phyloP scores from a whole-genome alignment of 2,888 invertebrate species.

The Sicus ferrugineus region DNA sequence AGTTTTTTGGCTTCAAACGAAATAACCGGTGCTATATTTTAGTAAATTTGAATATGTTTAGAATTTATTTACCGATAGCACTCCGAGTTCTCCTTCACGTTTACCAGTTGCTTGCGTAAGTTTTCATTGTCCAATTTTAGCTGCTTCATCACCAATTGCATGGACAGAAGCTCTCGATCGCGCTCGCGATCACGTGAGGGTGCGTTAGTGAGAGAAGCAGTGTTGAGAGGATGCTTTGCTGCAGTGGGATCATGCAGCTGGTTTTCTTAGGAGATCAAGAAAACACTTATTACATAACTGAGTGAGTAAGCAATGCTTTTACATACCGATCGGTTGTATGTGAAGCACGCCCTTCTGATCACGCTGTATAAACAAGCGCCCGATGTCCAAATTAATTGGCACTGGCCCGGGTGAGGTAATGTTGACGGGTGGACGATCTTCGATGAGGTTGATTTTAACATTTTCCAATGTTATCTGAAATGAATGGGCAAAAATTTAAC shows the following conservation, averaged over 20 bases:
- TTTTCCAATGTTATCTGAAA: constrained; percentile 76
- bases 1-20: constrained; percentile 54
- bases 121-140: constrained; percentile 72
- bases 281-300: neutral
- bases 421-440: constrained; percentile 82
- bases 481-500: neutral
- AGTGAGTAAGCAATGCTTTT: neutral
- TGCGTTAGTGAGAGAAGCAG: constrained; percentile 12
- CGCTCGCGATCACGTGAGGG: constrained; percentile 53
- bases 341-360: constrained; percentile 78
- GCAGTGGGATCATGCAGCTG: too few relatives aligned
- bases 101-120: constrained; percentile 69
- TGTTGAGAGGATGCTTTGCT: too few relatives aligned
- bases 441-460: constrained; percentile 77
- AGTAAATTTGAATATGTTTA: neutral
- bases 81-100: constrained; percentile 66
- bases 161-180: constrained; percentile 65
- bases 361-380: constrained; percentile 75
- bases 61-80: constrained; percentile 65
- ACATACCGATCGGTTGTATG: constrained; percentile 69
- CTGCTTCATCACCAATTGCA: constrained; percentile 67
- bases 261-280: neutral
- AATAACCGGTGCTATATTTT: neutral
- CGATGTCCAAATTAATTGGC: constrained; percentile 79
- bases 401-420: constrained; percentile 84